Conservation (phyloP, 2,113 vertebrate species). For the Ptilorrhoa leucosticta region DNA sequence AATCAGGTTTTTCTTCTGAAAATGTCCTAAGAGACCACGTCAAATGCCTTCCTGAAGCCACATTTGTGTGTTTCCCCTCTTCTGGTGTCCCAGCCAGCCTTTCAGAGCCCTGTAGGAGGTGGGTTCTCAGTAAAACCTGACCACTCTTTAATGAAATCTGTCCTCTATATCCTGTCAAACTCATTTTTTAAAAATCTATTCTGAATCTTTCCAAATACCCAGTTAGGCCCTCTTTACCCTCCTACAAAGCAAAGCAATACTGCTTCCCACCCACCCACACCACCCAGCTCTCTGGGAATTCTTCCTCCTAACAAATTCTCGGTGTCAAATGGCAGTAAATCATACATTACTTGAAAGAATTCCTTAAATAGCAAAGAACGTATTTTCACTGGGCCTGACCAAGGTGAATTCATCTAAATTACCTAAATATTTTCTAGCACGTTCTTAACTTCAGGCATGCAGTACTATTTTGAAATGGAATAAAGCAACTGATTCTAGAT, state of each 20-base stretch:
- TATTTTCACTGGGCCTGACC: neutral
- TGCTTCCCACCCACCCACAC: neutral
- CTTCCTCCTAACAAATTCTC: neutral
- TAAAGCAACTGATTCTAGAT: neutral
- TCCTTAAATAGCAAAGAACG: neutral
- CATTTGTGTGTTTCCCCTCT: no score
- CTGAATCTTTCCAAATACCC: neutral
- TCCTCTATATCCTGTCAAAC: neutral
- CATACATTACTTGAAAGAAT: neutral
- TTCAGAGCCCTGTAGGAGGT: neutral
- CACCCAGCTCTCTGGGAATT: neutral
- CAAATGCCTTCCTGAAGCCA: neutral
- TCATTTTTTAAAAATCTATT: neutral
- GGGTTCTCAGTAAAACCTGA: neutral
- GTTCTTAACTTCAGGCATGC: neutral
- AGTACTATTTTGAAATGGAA: neutral
- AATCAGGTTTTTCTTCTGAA: neutral
- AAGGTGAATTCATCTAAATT: neutral
- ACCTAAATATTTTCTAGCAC: neutral
- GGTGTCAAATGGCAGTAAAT: neutral
- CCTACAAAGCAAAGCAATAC: neutral
- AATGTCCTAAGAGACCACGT: fast-evolving
- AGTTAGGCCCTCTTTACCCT: neutral
- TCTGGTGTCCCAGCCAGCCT: neutral
- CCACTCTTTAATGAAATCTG: neutral